Conservation (phyloP, 2,888 invertebrate species). For the Zaprionus lineosus region DNA sequence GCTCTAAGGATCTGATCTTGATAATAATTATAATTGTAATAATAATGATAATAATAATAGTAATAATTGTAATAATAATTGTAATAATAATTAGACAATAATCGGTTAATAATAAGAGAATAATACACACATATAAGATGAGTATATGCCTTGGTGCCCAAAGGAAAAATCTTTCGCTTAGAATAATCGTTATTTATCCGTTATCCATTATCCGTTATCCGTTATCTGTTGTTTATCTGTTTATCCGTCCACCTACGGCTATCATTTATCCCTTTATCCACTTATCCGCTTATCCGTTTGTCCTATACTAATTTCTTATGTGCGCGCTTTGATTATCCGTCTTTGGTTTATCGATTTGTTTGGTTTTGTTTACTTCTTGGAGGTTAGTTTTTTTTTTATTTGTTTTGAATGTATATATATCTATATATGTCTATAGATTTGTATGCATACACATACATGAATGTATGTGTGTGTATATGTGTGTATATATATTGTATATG, state of each 20-base stretch:
- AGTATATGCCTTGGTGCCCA: conserved; percentile 60
- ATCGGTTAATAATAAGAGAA: too few species aligned
- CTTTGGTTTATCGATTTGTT: conserved; percentile 51
- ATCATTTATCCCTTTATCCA: too few species aligned
- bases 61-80: conserved; percentile 14
- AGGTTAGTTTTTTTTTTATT: conserved; percentile 3
- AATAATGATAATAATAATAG: not conserved
- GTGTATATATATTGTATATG: conserved; percentile 11
- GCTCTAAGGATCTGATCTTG: conserved; percentile 31
- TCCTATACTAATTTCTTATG: conserved; percentile 35
- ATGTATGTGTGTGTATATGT: too few species aligned
- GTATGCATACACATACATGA: too few species aligned
- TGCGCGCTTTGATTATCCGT: conserved; percentile 66
- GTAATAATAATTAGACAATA: too few species aligned
- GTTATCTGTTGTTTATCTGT: too few species aligned
- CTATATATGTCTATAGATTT: too few species aligned
- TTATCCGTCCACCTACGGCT: too few species aligned
- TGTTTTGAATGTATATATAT: too few species aligned
- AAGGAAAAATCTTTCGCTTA: conserved; percentile 14
- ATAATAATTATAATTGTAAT: conserved; percentile 4
- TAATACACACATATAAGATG: conserved; percentile 10
- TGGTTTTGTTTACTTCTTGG: conserved; percentile 1
- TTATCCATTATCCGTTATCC: conserved; percentile 5
- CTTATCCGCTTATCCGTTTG: conserved; percentile 6
- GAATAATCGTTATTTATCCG: not conserved